A percentile compares a stretch with the other conserved stretches of the same genome.
phyloP scores from a whole-genome alignment of 1,140 invertebrate genomes.

The Sitodiplosis mosellana region DNA sequence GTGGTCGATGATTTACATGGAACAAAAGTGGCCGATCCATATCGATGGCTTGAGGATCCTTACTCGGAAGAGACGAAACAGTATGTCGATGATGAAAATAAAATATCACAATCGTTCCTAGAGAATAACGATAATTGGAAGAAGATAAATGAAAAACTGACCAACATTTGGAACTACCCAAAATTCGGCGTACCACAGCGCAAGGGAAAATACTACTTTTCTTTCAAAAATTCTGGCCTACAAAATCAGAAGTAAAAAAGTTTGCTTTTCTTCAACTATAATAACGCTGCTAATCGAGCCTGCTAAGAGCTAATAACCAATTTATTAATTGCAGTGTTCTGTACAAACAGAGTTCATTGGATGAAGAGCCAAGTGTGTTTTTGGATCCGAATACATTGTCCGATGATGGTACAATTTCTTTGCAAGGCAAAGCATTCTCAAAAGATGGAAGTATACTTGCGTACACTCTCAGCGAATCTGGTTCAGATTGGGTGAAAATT shows the following conservation, averaged over 20 bases:
- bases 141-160: conserved; percentile 52
- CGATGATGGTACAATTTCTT: conserved; percentile 73
- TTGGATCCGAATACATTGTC: conserved; percentile 85
- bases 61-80: conserved; percentile 73
- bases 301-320: background rate
- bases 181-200: conserved; percentile 72
- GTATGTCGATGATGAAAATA: conserved; percentile 81
- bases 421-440: conserved; percentile 58
- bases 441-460: conserved; percentile 74
- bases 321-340: conserved; percentile 46
- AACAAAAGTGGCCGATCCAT: conserved; percentile 44
- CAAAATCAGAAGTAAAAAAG: conserved; percentile 68
- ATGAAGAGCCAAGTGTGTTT: conserved; percentile 50
- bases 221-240: conserved; percentile 75
- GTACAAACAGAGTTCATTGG: conserved; percentile 68
- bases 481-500: conserved; percentile 84
- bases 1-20: too few relatives aligned
- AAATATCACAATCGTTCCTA: conserved; percentile 63
- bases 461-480: conserved; percentile 71
- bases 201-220: conserved; percentile 70
- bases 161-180: conserved; percentile 80
- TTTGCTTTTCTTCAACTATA: background rate
- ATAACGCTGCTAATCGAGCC: too few relatives aligned
- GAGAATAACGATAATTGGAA: conserved; percentile 51
- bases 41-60: conserved; percentile 88